Evolutionary conservation across 2,113 vertebrate genomes (phyloP).

Genomic region (Ceratotherium simum): DNA sequence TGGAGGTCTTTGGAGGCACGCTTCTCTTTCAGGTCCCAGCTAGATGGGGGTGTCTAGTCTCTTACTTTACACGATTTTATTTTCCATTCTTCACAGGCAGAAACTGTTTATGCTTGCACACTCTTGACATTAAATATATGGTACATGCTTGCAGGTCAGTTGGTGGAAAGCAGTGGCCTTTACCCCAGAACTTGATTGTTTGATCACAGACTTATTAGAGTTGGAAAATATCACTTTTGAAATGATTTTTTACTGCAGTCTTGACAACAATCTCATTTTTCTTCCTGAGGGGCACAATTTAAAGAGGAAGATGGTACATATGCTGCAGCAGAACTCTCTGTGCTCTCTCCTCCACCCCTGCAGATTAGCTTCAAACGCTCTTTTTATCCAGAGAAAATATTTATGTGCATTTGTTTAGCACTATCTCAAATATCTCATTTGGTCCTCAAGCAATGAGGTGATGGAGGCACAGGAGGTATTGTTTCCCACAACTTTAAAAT

Average conservation of each 20-base stretch:
- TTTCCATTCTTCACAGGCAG: not conserved
- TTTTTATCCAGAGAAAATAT: constrained; percentile 55
- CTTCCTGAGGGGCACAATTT: constrained; percentile 68
- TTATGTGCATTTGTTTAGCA: constrained; percentile 48
- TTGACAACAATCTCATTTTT: constrained; percentile 58
- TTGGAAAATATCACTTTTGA: constrained; percentile 71
- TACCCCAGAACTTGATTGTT: constrained; percentile 63
- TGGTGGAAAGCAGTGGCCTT: constrained; percentile 53
- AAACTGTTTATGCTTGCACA: constrained; percentile 33
- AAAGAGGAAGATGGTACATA: constrained; percentile 51
- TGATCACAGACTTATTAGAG: constrained; percentile 74
- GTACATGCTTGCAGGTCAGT: constrained; percentile 48
- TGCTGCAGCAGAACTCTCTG: not conserved
- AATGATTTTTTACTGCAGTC: constrained; percentile 52
- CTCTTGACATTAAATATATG: constrained; percentile 49
- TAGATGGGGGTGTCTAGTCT: not conserved
- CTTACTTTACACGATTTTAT: not conserved
- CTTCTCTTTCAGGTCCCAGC: not conserved
- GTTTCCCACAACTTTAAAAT: not conserved
- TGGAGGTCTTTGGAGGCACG: not conserved
- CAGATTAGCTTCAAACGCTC: not conserved
- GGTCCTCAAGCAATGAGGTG: not conserved
- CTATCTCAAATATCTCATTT: not conserved
- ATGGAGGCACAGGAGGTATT: not conserved
- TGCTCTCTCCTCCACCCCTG: not conserved